phyloP scores from a whole-genome alignment of 2,797 vertebrate species.

The Phataginus tricuspis region DNA sequence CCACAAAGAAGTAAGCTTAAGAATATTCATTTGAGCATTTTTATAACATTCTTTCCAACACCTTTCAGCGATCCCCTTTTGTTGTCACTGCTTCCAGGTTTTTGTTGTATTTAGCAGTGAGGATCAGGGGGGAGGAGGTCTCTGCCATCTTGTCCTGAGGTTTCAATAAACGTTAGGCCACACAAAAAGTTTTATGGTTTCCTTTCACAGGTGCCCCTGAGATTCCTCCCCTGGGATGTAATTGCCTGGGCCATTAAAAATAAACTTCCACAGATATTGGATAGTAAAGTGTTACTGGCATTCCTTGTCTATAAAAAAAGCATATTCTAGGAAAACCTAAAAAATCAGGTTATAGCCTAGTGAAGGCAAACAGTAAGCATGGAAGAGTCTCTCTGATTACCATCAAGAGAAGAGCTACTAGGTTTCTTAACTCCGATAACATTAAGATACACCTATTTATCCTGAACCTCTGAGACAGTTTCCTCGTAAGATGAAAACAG shows the following conservation, averaged over 20 bases:
- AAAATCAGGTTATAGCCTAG: not conserved
- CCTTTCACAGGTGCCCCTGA: not conserved
- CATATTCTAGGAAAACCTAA: not conserved
- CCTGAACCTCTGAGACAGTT: not conserved
- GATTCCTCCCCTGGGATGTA: not conserved
- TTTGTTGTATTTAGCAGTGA: not conserved
- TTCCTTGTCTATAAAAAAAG: not conserved
- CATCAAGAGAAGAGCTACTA: not conserved
- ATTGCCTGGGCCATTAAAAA: not conserved
- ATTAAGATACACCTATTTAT: not conserved
- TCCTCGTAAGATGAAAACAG: not conserved
- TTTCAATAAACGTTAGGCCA: not conserved
- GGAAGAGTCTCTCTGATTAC: not conserved
- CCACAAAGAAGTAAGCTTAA: not conserved
- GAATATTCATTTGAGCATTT: not conserved
- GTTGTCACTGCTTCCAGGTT: not conserved
- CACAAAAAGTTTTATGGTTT: not conserved
- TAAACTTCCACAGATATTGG: not conserved
- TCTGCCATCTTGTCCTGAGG: not conserved
- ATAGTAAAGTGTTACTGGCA: not conserved
- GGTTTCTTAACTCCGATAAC: not conserved
- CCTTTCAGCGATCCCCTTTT: not conserved
- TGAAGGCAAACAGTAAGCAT: not conserved
- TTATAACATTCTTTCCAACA: not conserved
- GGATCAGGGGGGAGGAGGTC: not conserved